These are phyloP conservation scores for Melanaphis sacchari DNA, from an alignment of 1,140 invertebrate genomes.

Conservation along the genomic window DNA sequence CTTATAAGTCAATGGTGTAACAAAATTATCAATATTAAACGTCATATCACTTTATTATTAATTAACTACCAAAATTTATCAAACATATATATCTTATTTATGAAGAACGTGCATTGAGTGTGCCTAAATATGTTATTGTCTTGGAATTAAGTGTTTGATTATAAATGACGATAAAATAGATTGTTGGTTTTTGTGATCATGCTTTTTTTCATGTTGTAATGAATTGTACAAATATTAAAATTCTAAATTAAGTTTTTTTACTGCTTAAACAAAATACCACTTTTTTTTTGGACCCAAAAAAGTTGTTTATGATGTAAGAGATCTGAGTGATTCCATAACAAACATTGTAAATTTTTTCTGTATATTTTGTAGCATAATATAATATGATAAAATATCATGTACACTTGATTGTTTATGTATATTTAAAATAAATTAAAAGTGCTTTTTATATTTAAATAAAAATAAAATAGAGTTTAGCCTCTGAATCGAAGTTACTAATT, in stretches of 20 bases:
- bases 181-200: neutral
- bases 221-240: slow-evolving; percentile 7
- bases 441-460: neutral
- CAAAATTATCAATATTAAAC: neutral
- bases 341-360: neutral
- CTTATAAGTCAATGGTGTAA: neutral
- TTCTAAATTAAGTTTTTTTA: slow-evolving; percentile 5
- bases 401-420: neutral
- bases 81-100: neutral
- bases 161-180: neutral
- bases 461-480: neutral
- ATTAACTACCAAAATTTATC: neutral
- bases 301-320: neutral
- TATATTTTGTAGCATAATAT: neutral
- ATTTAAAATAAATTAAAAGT: neutral
- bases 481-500: neutral
- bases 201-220: neutral
- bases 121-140: neutral
- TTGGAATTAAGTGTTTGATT: neutral
- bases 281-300: neutral
- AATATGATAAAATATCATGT: neutral
- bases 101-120: neutral
- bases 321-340: neutral
- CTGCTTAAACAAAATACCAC: neutral
- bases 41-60: neutral